Percentiles rank a stretch among this genome's conserved stretches.
phyloP scores from a whole-genome alignment of 1,140 invertebrate species.

The Pseudomyrmex sp. region DNA sequence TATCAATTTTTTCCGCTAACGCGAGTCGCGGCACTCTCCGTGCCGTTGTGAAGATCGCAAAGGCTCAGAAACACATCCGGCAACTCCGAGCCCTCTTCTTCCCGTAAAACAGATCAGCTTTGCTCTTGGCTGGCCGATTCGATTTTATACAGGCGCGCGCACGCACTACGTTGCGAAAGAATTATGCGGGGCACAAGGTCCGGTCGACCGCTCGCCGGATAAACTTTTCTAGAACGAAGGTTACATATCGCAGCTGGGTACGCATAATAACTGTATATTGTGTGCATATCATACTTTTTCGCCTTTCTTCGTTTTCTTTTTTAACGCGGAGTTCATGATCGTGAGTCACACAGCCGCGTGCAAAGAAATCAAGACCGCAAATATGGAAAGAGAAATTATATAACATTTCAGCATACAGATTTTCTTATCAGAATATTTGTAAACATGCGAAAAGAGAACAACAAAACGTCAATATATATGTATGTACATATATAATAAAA shows the following conservation, averaged over 20 bases:
- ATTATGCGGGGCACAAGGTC: constrained; percentile 80
- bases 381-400: neutral
- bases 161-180: constrained; percentile 76
- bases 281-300: neutral
- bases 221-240: constrained; percentile 80
- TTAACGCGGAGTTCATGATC: constrained; percentile 46
- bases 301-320: constrained; percentile 19
- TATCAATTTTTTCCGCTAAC: neutral
- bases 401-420: neutral
- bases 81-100: neutral
- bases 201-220: constrained; percentile 77
- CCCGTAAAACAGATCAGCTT: neutral
- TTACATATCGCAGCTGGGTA: constrained; percentile 71
- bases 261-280: constrained; percentile 1
- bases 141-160: constrained; percentile 66
- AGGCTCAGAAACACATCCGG: constrained; percentile 37
- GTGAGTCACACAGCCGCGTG: constrained; percentile 67
- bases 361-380: constrained; percentile 67
- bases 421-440: neutral
- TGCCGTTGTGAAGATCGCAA: neutral
- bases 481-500: neutral
- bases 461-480: too few species aligned
- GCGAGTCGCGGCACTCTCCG: neutral
- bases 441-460: neutral
- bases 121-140: constrained; percentile 8